phyloP scores from a whole-genome alignment of 2,113 vertebrate species.

The Sceloporus undulatus region DNA sequence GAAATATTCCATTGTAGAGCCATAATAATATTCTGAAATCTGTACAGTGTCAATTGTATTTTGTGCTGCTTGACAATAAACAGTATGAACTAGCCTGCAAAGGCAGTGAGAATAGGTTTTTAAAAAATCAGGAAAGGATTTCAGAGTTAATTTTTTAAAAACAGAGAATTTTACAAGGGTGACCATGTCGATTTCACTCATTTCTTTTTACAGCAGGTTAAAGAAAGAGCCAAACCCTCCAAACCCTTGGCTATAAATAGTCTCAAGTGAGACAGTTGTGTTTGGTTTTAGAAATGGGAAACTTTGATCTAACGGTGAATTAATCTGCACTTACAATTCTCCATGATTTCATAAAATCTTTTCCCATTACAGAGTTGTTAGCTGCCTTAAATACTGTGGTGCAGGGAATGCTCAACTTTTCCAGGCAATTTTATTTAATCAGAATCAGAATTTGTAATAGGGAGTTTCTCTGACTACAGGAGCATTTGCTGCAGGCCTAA shows the following conservation, averaged over 20 bases:
- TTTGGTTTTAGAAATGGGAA: not conserved
- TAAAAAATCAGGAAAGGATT: conserved; percentile 59
- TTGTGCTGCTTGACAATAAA: conserved; percentile 73
- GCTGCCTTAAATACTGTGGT: not conserved
- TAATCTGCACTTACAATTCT: not conserved
- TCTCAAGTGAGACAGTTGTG: not conserved
- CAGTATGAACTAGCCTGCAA: conserved; percentile 72
- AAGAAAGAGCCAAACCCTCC: no score
- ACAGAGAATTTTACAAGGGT: no score
- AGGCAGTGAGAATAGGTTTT: conserved; percentile 66
- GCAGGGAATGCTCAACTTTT: not conserved
- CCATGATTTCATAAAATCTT: conserved; percentile 35
- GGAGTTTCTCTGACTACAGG: not conserved
- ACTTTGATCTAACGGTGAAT: not conserved
- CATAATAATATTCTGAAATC: conserved; percentile 57
- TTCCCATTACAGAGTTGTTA: conserved; percentile 20
- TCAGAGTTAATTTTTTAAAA: not conserved
- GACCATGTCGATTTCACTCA: no score
- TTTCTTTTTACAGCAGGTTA: no score
- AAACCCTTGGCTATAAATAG: no score
- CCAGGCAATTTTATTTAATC: not conserved
- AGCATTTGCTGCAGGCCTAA: not conserved
- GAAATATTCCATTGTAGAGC: conserved; percentile 56
- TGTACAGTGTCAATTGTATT: conserved; percentile 71
- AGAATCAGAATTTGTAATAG: not conserved